Conservation (phyloP, 2,113 vertebrate species). For the Ahaetulla prasina region DNA sequence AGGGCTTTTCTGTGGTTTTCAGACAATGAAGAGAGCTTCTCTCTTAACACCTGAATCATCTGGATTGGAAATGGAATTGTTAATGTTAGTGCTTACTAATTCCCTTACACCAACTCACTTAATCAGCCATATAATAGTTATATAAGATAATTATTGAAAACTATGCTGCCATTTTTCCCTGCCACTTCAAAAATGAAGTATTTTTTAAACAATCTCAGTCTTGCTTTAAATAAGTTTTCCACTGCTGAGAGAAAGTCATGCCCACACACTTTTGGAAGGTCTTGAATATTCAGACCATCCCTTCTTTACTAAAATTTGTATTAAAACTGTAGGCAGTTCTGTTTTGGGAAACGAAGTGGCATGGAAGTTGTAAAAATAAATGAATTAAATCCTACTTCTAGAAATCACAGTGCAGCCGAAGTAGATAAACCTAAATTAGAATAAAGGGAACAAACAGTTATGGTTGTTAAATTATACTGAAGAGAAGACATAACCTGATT, state of each 20-base stretch:
- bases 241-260: background rate
- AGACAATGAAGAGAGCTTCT: constrained; percentile 79
- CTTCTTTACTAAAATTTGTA: background rate
- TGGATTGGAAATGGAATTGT: constrained; percentile 56
- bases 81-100: background rate
- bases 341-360: background rate
- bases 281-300: background rate
- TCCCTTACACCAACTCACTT: constrained; percentile 9
- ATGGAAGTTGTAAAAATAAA: background rate
- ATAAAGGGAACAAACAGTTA: background rate
- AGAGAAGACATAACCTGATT: background rate
- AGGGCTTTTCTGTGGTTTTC: constrained; percentile 79
- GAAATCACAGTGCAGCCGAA: background rate
- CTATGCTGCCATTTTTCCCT: too few species aligned
- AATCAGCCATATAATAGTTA: background rate
- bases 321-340: background rate
- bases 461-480: background rate
- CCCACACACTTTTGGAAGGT: background rate
- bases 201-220: background rate
- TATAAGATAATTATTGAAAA: background rate
- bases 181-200: background rate
- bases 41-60: constrained; percentile 81
- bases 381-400: background rate
- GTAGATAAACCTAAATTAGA: background rate
- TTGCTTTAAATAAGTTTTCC: background rate